Evolutionary conservation across 2,888 invertebrate species (phyloP).

Genomic region (Dorcus hopei): DNA sequence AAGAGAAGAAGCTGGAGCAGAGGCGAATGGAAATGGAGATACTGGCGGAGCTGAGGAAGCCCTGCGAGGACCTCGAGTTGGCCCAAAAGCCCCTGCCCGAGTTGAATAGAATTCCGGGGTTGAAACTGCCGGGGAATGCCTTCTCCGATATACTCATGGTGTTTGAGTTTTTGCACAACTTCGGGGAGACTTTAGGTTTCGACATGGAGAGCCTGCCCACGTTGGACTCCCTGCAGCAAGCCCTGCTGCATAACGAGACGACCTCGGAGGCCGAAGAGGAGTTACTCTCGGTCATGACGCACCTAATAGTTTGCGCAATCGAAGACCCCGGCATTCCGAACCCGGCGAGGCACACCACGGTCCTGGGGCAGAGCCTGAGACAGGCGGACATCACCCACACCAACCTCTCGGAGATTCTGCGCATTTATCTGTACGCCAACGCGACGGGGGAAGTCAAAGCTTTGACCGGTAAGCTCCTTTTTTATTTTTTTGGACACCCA

Average conservation of each 20-base stretch:
- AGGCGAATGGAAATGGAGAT: constrained; percentile 65
- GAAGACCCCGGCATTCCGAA: constrained; percentile 92
- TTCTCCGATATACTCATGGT: constrained; percentile 92
- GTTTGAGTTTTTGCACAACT: constrained; percentile 95
- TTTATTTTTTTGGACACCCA: background rate
- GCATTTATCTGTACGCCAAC: constrained; percentile 88
- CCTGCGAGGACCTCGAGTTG: constrained; percentile 87
- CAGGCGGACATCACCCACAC: constrained; percentile 87
- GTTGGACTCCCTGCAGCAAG: constrained; percentile 81
- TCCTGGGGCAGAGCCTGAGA: constrained; percentile 84
- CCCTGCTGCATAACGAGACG: constrained; percentile 67
- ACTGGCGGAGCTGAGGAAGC: constrained; percentile 72
- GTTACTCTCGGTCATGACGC: constrained; percentile 81
- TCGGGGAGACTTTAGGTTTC: constrained; percentile 91
- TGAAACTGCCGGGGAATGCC: constrained; percentile 75
- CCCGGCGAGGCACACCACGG: constrained; percentile 83
- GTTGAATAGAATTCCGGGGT: constrained; percentile 67
- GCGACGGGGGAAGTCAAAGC: constrained; percentile 84
- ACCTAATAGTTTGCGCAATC: constrained; percentile 86
- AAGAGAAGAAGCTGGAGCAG: constrained; percentile 80
- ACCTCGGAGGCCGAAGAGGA: constrained; percentile 80
- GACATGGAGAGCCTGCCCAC: constrained; percentile 86
- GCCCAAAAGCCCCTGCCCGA: constrained; percentile 71
- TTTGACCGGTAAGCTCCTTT: constrained; percentile 55
- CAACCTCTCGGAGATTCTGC: constrained; percentile 86